These are phyloP conservation scores for Scaptomyza pallida DNA, from an alignment of 1,140 invertebrate genomes.

Conservation along the genomic window DNA sequence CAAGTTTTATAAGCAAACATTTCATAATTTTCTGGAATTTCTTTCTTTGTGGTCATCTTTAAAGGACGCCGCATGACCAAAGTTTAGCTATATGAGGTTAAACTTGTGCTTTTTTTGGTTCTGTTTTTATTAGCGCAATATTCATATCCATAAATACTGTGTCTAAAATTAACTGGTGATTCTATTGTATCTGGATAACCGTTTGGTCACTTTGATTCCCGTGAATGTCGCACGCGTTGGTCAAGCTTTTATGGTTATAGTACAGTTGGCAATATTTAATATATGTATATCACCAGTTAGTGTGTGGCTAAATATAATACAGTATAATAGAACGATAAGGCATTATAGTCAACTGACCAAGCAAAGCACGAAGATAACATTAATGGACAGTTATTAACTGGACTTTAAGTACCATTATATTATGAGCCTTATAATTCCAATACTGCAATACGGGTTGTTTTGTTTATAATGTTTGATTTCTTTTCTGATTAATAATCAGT, in stretches of 20 bases:
- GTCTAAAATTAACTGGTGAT: slow-evolving; percentile 59
- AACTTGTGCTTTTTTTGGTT: slow-evolving; percentile 10
- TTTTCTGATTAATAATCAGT: slow-evolving; percentile 10
- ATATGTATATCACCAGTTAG: background rate
- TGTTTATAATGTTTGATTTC: slow-evolving; percentile 24
- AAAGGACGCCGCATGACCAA: slow-evolving; percentile 42
- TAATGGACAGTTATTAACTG: slow-evolving; percentile 50
- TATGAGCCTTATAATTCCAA: background rate
- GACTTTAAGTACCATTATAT: background rate
- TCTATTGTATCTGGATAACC: slow-evolving; percentile 10
- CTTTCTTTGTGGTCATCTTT: slow-evolving; percentile 24
- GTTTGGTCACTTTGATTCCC: slow-evolving; percentile 61
- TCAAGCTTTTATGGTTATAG: slow-evolving; percentile 21
- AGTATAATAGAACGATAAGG: slow-evolving; percentile 19
- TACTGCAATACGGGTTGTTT: slow-evolving; percentile 27
- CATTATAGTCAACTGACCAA: slow-evolving; percentile 51
- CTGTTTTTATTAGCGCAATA: background rate
- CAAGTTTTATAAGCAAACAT: slow-evolving; percentile 53
- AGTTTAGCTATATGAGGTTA: slow-evolving; percentile 49
- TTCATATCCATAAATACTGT: slow-evolving; percentile 17
- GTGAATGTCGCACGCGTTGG: slow-evolving; percentile 14
- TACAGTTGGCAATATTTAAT: background rate
- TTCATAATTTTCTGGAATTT: no score
- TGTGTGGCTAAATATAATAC: slow-evolving; percentile 21
- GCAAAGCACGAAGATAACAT: slow-evolving; percentile 26